These are phyloP conservation scores for Xiphophorus hellerii DNA, from an alignment of 2,113 vertebrate species.

Conservation along the genomic window DNA sequence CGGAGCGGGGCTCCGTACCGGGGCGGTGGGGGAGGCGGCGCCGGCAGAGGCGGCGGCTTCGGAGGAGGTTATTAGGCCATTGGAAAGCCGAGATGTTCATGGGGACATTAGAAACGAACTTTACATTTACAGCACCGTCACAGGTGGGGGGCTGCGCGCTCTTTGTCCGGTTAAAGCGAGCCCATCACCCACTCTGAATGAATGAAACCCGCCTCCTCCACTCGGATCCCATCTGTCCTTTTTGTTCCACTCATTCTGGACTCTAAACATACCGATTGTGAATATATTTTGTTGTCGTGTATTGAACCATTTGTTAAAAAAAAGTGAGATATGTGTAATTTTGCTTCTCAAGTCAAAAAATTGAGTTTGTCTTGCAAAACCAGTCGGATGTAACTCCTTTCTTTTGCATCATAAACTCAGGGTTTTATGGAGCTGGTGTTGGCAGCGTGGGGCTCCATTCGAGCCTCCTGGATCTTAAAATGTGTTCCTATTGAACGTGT, in stretches of 20 bases:
- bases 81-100: slow-evolving; percentile 32
- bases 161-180: slow-evolving; percentile 32
- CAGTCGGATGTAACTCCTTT: slow-evolving; percentile 60
- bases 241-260: slow-evolving; percentile 65
- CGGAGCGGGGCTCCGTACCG: slow-evolving; percentile 87
- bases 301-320: slow-evolving; percentile 56
- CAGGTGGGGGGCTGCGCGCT: slow-evolving; percentile 38
- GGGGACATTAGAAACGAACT: slow-evolving; percentile 61
- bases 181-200: slow-evolving; percentile 62
- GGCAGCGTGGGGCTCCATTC: slow-evolving; percentile 52
- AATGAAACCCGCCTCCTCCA: slow-evolving; percentile 57
- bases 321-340: slow-evolving; percentile 43
- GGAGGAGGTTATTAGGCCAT: slow-evolving; percentile 67
- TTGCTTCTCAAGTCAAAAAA: slow-evolving; percentile 50
- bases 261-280: slow-evolving; percentile 68
- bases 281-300: slow-evolving; percentile 60
- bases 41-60: slow-evolving; percentile 72
- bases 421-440: slow-evolving; percentile 70
- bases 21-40: slow-evolving; percentile 80
- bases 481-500: slow-evolving; percentile 39
- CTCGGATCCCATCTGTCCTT: slow-evolving; percentile 53
- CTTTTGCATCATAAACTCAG: slow-evolving; percentile 76
- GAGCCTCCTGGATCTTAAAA: slow-evolving; percentile 65
- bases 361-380: slow-evolving; percentile 57
- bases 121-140: slow-evolving; percentile 52